phyloP scores from a whole-genome alignment of 2,888 invertebrate genomes.

The Leptopterna dolabrata region DNA sequence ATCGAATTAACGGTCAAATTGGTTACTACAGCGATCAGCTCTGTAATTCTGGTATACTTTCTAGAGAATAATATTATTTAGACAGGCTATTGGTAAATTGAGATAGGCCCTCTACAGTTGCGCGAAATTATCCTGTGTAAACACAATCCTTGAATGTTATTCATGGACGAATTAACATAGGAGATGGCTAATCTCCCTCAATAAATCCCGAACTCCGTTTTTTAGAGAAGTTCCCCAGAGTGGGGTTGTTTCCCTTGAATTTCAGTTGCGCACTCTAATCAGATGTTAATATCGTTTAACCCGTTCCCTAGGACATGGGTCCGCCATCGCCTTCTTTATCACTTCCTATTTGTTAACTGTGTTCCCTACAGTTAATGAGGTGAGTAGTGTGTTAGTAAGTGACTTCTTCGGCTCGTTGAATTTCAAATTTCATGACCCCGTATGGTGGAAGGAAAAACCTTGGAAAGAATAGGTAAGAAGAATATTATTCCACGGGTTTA shows the following conservation, averaged over 20 bases:
- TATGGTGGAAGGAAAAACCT: not conserved
- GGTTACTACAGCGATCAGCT: too few species aligned
- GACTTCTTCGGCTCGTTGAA: not conserved
- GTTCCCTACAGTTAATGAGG: not conserved
- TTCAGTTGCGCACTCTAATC: not conserved
- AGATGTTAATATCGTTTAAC: not conserved
- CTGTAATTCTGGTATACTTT: too few species aligned
- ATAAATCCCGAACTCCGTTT: not conserved
- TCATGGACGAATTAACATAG: not conserved
- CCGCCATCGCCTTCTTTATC: not conserved
- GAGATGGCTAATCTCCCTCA: not conserved
- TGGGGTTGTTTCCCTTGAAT: not conserved
- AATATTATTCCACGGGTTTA: too few species aligned
- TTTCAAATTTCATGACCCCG: not conserved
- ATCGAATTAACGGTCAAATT: too few species aligned
- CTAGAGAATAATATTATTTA: not conserved
- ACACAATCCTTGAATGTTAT: not conserved
- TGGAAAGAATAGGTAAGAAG: too few species aligned
- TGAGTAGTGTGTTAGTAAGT: not conserved
- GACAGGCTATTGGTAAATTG: too few species aligned
- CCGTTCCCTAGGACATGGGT: not conserved
- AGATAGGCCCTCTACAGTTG: not conserved
- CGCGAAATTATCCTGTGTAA: not conserved
- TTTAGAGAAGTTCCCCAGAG: not conserved
- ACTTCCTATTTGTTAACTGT: conserved; percentile 1